Evolutionary conservation across 2,888 invertebrate species (phyloP).

Genomic region (Gandaritis pyraliata): DNA sequence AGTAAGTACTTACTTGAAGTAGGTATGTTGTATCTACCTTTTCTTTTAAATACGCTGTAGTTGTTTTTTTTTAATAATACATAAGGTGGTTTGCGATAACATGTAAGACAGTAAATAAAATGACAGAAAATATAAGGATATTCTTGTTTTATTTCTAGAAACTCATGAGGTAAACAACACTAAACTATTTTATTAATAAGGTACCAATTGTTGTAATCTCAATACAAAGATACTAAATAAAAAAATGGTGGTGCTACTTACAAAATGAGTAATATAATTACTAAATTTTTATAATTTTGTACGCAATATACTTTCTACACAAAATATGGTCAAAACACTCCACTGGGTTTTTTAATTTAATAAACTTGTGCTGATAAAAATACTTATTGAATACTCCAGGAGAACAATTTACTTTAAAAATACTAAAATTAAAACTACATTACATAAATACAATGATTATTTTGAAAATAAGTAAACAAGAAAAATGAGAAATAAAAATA

Average conservation of each 20-base stretch:
- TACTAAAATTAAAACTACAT: slow-evolving; percentile 77
- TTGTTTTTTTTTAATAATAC: too few relatives aligned
- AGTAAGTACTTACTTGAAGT: too few relatives aligned
- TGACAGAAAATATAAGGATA: slow-evolving; percentile 59
- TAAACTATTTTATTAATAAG: slow-evolving; percentile 62
- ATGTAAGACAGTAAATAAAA: slow-evolving; percentile 63
- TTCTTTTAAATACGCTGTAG: too few relatives aligned
- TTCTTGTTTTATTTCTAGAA: slow-evolving; percentile 81
- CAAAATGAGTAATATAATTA: slow-evolving; percentile 40
- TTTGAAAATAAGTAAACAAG: slow-evolving; percentile 57
- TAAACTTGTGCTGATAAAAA: slow-evolving; percentile 56
- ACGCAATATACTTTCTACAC: slow-evolving; percentile 50
- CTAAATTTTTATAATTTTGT: slow-evolving; percentile 54
- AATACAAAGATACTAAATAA: slow-evolving; percentile 59
- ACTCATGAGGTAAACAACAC: slow-evolving; percentile 84
- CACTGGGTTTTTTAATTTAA: slow-evolving; percentile 44
- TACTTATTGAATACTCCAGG: slow-evolving; percentile 51
- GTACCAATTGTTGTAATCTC: slow-evolving; percentile 67
- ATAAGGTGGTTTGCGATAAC: too few relatives aligned
- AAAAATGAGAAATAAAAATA: slow-evolving; percentile 65
- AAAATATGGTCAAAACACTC: slow-evolving; percentile 63
- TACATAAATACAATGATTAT: slow-evolving; percentile 62
- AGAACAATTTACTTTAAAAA: slow-evolving; percentile 50
- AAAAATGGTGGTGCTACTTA: slow-evolving; percentile 51
- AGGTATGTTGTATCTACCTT: too few relatives aligned